Evolutionary conservation across 1,140 invertebrate species (phyloP), one percentile per base, ranked within the genome.

Genomic region (Trissolcus basalis): DNA sequence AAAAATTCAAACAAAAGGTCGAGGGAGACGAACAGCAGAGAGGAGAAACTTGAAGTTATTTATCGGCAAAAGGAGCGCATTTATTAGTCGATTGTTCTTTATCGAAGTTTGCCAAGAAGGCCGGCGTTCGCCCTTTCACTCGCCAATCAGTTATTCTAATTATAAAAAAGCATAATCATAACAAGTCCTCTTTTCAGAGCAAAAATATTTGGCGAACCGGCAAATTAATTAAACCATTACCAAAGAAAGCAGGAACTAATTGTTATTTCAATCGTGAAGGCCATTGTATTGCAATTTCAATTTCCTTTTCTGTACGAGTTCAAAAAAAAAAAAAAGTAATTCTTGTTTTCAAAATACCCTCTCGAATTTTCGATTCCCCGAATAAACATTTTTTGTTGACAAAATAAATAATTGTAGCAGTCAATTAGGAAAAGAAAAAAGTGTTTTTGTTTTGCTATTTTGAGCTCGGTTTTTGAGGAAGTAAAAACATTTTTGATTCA

Each of bases 61-160:
- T 50, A 51, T 61, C 14, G 10, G 16, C 1, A 36, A 47, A 13
- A 39, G 33, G 35, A 48, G 0, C 13, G 10, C n/a, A 39, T 58
- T 63, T 64, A 43, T 72, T 43, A 49, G 32, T 44, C 32, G 65
- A 73, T 67, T 73, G 56, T 73, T 65, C 61, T 73, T 67, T 60
- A 12, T 60, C 45, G 32, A 65, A 73, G 70, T 73, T 73, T 72
- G 41, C 61, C 43, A 41, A 44, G n/a, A 59, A 64, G 44, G 74
- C 70, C 72, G 56, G 70, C 58, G 41, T 44, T 75, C 74, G 51
- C 77, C 77, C 59, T 77, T 68, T 60, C 69, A 48, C 68, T 65
- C 67, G 64, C 77, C 83, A 80, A 82, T 83, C 81, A 77, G 79
- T 80, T 83, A 80, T 84, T 84, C 79, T 82, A 82, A 82, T 85